phyloP scores from a whole-genome alignment of 2,113 vertebrate genomes.

The Aviceda subcristata region DNA sequence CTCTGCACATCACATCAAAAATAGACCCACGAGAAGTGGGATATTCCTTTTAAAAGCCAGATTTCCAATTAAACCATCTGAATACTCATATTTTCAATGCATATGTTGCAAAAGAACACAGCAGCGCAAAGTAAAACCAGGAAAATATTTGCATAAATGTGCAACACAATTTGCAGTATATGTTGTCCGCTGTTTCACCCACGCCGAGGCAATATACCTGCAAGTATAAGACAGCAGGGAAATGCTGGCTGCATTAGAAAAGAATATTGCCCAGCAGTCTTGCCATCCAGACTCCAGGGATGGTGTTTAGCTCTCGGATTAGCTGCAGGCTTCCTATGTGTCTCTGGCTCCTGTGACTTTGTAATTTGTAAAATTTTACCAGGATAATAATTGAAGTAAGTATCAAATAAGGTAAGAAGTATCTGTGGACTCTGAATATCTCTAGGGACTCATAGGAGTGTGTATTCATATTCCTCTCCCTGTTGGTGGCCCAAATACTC shows the following conservation, averaged over 20 bases:
- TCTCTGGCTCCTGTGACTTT: neutral
- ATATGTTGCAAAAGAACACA: neutral
- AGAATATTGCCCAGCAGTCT: neutral
- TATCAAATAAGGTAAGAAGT: neutral
- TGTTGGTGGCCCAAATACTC: neutral
- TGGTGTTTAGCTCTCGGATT: neutral
- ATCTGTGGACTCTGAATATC: neutral
- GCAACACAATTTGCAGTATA: neutral
- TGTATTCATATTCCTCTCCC: neutral
- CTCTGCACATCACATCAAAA: neutral
- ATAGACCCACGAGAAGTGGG: neutral
- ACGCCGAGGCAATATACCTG: neutral
- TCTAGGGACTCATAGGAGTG: neutral
- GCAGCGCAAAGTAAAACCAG: neutral
- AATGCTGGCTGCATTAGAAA: neutral
- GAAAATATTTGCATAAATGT: neutral
- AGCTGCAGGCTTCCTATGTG: neutral
- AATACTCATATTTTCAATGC: neutral
- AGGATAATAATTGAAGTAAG: neutral
- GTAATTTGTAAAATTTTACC: neutral
- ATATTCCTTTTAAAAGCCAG: neutral
- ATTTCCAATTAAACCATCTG: neutral
- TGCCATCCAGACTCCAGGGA: no score
- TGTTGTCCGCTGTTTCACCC: neutral
- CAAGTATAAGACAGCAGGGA: neutral